A percentile compares a stretch with the other conserved stretches of the same genome.
Evolutionary conservation across 2,888 invertebrate genomes (phyloP).

Genomic region (Drosophila austrosaltans): DNA sequence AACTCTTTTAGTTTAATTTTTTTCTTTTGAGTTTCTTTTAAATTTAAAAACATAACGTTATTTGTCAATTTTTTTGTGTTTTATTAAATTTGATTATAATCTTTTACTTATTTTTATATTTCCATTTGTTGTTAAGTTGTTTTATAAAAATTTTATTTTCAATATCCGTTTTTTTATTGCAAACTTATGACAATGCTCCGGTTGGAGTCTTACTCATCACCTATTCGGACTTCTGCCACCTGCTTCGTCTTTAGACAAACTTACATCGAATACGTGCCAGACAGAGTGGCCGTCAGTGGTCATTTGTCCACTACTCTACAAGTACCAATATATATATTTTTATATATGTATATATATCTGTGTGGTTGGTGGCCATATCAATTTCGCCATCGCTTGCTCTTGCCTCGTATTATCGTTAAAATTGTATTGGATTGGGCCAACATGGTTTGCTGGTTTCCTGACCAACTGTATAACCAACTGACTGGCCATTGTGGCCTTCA

Average conservation of each 20-base stretch:
- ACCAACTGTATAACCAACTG: constrained; percentile 44
- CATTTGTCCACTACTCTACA: constrained; percentile 9
- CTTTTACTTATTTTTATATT: neutral
- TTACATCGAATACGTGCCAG: constrained; percentile 13
- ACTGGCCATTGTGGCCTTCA: constrained; percentile 53
- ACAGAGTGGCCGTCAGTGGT: neutral
- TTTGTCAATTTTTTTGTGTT: no score
- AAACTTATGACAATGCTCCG: neutral
- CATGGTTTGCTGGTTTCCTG: constrained; percentile 39
- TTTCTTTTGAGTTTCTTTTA: no score
- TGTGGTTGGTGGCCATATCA: constrained; percentile 66
- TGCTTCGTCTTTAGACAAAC: neutral
- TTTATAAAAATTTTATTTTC: neutral
- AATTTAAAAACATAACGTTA: no score
- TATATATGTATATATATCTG: neutral
- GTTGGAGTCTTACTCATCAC: neutral
- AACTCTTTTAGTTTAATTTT: no score
- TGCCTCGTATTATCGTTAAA: constrained; percentile 70
- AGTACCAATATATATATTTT: constrained; percentile 22
- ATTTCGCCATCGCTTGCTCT: constrained; percentile 59
- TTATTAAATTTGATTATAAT: no score
- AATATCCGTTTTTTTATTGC: neutral
- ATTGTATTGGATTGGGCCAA: constrained; percentile 76
- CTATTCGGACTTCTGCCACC: neutral
- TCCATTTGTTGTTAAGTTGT: neutral